These are phyloP conservation scores for Ia io DNA, from an alignment of 2,113 vertebrate genomes.

Conservation along the genomic window DNA sequence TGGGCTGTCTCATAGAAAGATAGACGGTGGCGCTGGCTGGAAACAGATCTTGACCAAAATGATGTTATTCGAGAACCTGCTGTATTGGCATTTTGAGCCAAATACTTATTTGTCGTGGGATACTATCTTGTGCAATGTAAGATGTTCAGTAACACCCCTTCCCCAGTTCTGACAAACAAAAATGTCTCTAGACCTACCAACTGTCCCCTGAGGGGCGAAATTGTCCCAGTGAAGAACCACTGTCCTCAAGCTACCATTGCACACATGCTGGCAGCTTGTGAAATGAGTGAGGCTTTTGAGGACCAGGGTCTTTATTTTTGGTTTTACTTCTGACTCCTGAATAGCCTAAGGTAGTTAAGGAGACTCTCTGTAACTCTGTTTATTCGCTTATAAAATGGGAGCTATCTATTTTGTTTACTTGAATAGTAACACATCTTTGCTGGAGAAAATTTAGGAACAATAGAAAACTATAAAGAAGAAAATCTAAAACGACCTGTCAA, in stretches of 20 bases:
- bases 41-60: neutral
- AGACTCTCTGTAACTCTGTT: neutral
- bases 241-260: neutral
- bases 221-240: neutral
- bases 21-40: no score
- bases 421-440: slow-evolving; percentile 33
- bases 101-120: neutral
- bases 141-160: neutral
- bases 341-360: neutral
- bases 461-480: neutral
- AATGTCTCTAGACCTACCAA: neutral
- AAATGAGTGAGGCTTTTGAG: neutral
- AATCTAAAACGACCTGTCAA: neutral
- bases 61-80: neutral
- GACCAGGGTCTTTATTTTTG: neutral
- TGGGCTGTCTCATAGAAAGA: no score
- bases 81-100: neutral
- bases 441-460: slow-evolving; percentile 43
- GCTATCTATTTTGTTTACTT: neutral
- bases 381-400: neutral
- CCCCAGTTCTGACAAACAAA: neutral
- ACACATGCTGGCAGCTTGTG: neutral
- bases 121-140: neutral
- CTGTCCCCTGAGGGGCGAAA: neutral
- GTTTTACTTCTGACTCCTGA: slow-evolving; percentile 31